Evolutionary conservation across 1,140 invertebrate genomes (phyloP).

Genomic region (Dendrolimus kikuchii): DNA sequence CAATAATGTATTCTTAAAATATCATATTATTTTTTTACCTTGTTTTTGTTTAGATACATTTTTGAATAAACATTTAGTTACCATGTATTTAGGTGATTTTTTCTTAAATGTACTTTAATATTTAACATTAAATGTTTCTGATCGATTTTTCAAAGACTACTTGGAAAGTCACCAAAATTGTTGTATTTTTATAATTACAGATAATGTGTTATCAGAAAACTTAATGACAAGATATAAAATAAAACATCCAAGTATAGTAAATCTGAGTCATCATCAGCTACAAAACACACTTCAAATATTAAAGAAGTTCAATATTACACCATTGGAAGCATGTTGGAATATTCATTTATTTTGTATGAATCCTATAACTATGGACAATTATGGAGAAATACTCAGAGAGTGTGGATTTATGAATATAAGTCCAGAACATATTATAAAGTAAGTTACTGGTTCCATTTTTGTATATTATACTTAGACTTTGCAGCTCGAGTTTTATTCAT

Average conservation of each 20-base stretch:
- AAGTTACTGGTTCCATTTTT: conserved; percentile 15
- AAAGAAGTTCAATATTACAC: conserved; percentile 46
- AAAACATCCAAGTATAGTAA: conserved; percentile 38
- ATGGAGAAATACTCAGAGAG: conserved; percentile 70
- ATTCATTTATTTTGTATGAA: conserved; percentile 72
- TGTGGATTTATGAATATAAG: conserved; percentile 67
- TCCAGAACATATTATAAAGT: conserved; percentile 66
- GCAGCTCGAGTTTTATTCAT: too few relatives aligned
- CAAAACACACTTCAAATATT: conserved; percentile 42
- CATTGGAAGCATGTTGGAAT: conserved; percentile 59
- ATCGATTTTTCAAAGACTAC: too few relatives aligned
- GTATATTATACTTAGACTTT: too few relatives aligned
- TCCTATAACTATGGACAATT: conserved; percentile 69
- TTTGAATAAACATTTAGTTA: too few relatives aligned
- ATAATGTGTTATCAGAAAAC: conserved; percentile 21
- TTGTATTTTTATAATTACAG: conserved; percentile 14
- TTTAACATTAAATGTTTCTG: too few relatives aligned
- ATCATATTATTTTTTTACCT: too few relatives aligned
- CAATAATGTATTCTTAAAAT: too few relatives aligned
- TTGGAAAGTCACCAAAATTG: too few relatives aligned
- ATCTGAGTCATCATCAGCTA: conserved; percentile 31
- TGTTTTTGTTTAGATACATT: too few relatives aligned
- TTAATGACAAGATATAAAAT: conserved; percentile 27
- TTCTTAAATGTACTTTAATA: too few relatives aligned
- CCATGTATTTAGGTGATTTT: too few relatives aligned